Conservation (phyloP, 1,140 invertebrate species). For the Lasioglossum albipes region DNA sequence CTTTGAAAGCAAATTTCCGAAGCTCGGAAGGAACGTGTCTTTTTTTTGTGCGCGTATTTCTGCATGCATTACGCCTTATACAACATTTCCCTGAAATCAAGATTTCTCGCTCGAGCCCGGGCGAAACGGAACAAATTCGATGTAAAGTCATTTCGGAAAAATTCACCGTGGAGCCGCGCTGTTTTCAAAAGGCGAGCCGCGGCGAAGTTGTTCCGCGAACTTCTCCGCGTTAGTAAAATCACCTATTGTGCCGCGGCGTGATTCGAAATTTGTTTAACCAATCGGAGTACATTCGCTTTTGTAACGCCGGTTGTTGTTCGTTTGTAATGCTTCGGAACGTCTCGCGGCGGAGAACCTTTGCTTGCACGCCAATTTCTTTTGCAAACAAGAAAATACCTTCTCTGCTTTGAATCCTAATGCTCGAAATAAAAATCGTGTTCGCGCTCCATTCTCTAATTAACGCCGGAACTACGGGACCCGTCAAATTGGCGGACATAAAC, state of each 20-base stretch:
- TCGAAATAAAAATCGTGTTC: too few relatives aligned
- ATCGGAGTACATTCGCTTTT: too few relatives aligned
- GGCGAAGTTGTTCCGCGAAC: constrained; percentile 1
- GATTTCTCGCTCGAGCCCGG: background rate
- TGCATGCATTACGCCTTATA: background rate
- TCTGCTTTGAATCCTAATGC: too few relatives aligned
- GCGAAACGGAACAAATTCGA: background rate
- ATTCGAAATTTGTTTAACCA: background rate
- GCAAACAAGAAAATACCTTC: too few relatives aligned
- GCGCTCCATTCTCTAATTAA: too few relatives aligned
- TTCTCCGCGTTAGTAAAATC: constrained; percentile 18
- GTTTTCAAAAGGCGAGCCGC: constrained; percentile 12
- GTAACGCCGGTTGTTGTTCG: too few relatives aligned
- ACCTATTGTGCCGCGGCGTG: background rate
- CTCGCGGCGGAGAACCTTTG: too few relatives aligned
- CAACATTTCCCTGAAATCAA: background rate
- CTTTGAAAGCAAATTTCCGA: background rate
- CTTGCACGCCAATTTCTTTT: too few relatives aligned
- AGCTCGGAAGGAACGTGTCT: background rate
- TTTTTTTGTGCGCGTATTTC: background rate
- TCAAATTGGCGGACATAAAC: too few relatives aligned
- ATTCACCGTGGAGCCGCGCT: background rate
- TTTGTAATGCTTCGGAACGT: too few relatives aligned
- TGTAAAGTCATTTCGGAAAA: constrained; percentile 8
- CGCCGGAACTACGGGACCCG: too few relatives aligned